These are phyloP conservation scores for Henricia sp. DNA, from an alignment of 53 echinoderm and acorn worm genomes.

Conservation along the genomic window DNA sequence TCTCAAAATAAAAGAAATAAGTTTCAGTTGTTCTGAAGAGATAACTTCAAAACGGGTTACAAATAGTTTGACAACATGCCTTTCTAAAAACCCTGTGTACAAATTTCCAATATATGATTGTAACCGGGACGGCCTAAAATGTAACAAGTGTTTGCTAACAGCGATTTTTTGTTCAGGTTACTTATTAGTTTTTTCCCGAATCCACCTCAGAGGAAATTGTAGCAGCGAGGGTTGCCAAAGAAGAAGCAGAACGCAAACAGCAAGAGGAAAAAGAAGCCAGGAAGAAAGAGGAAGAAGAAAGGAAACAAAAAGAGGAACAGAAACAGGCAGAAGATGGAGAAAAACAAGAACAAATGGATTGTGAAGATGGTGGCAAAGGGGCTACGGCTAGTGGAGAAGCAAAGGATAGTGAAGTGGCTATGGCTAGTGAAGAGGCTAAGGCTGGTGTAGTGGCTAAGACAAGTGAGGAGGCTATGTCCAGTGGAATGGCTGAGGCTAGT, in stretches of 20 bases:
- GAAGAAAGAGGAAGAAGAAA: constrained; percentile 23
- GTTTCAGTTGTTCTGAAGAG: no score
- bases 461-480: neutral
- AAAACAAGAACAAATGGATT: neutral
- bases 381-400: neutral
- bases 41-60: no score
- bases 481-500: neutral
- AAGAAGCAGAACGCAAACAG: constrained; percentile 63
- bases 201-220: constrained; percentile 65
- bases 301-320: constrained; percentile 12
- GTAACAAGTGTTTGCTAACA: no score
- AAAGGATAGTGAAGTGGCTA: neutral
- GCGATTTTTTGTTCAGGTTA: no score
- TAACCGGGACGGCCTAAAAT: no score
- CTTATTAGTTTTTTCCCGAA: neutral
- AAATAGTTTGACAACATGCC: no score
- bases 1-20: no score
- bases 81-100: no score
- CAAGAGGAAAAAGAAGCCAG: constrained; percentile 51
- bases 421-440: neutral
- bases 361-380: neutral
- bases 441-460: neutral
- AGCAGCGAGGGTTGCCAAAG: constrained; percentile 59
- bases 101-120: no score
- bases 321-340: neutral